Base-by-base conservation (phyloP, 2,888 invertebrate species). In the Steinernema hermaphroditum region DNA sequence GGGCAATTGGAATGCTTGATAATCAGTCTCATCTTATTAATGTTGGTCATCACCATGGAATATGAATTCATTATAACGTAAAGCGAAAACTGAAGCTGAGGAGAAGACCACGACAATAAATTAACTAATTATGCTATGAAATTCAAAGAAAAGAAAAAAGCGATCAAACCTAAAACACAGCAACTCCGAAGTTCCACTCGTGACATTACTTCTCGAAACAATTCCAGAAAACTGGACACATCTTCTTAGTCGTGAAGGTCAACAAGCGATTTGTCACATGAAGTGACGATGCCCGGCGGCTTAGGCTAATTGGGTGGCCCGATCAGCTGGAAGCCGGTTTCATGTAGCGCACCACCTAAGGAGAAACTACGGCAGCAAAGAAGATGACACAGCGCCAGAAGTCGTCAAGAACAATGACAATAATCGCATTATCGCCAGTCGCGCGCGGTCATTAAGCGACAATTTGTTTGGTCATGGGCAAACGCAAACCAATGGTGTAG, bases 401-500 rank as follows among this genome's bases (percentile, higher is more conserved):
- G 54, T 54, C 27, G 54, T 54, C 54, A 54, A 54, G 54, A 54
- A 54, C 54, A 54, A 54, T 54, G 27, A 27, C 54, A 6, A 27
- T 54, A 46, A 54, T 54, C 54, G 54, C 54, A 54, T 54, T 54
- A 54, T 54, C 54, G 54, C 16, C 54, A 54, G 54, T 54, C 54
- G 54, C 54, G 46, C 46, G 54, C 54, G 54, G 54, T 54, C 54
- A 54, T 54, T 54, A 54, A 54, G 54, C 27, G 19, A 54, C 54
- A 54, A 54, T 54, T 54, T 54, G 54, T 54, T 54, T 54, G 54
- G 54, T 54, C 54, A 54, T 22, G 54, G 24, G 37, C 6, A 9
- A 54, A 54, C 27, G 19, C 24, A 24, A 54, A 24, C 24, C 27
- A 54, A 54, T 24, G 37, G n/a, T 49, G 49, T 12, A 46, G 4